Conservation (phyloP, 2,888 invertebrate species). For the Oxystoma pomonae region DNA sequence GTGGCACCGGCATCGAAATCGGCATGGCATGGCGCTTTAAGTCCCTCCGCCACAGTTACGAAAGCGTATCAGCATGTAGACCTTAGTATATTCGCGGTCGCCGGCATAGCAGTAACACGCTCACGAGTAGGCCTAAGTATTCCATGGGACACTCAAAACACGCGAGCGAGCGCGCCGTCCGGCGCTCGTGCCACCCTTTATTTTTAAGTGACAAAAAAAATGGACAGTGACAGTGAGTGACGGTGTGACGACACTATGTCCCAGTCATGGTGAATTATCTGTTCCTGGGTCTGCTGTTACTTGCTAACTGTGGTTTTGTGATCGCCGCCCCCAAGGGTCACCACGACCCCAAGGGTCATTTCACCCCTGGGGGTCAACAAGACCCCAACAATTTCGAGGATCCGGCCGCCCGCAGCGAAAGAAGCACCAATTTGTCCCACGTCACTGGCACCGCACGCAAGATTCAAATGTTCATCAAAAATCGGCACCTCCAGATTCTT, state of each 20-base stretch:
- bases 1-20: slow-evolving; percentile 5
- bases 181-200: slow-evolving; percentile 1
- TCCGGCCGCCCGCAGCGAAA: slow-evolving; percentile 55
- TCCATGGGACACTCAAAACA: not conserved
- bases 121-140: not conserved
- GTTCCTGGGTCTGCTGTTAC: slow-evolving; percentile 48
- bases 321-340: slow-evolving; percentile 42
- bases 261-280: slow-evolving; percentile 51
- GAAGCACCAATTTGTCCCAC: slow-evolving; percentile 77
- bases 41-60: slow-evolving; percentile 1
- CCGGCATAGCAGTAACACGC: slow-evolving; percentile 47
- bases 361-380: slow-evolving; percentile 25
- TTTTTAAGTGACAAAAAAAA: not conserved
- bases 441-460: slow-evolving; percentile 75
- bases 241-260: slow-evolving; percentile 46
- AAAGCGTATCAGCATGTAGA: slow-evolving; percentile 5
- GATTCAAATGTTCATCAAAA: slow-evolving; percentile 81
- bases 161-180: slow-evolving; percentile 17
- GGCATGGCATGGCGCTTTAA: slow-evolving; percentile 1
- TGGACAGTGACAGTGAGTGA: slow-evolving; percentile 30
- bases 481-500: slow-evolving; percentile 76
- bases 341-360: slow-evolving; percentile 31
- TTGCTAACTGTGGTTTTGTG: slow-evolving; percentile 46
- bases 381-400: slow-evolving; percentile 35
- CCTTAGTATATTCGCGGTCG: slow-evolving; percentile 49